Percentiles rank a stretch among this genome's conserved stretches.
phyloP scores from a whole-genome alignment of 2,888 invertebrate species.

The Phortica magna region DNA sequence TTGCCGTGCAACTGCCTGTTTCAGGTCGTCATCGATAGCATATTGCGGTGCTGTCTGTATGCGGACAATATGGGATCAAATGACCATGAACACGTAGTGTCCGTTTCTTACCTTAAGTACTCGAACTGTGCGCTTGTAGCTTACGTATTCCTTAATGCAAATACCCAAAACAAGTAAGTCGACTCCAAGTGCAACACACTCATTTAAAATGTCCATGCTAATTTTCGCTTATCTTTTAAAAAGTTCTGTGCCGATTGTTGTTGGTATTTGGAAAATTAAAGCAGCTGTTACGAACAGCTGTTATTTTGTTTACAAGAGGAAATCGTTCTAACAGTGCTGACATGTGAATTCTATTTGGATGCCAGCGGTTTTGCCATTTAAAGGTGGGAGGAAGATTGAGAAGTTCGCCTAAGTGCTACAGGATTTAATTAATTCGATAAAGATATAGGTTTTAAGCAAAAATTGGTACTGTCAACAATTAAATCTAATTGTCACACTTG shows the following conservation, averaged over 20 bases:
- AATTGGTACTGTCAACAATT: no score
- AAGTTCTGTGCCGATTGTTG: no score
- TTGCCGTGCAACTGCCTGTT: conserved; percentile 81
- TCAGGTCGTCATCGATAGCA: conserved; percentile 83
- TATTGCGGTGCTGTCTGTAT: conserved; percentile 84
- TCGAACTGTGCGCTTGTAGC: conserved; percentile 85
- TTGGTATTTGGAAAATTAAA: background rate
- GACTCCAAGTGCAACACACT: conserved; percentile 86
- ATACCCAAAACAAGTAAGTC: conserved; percentile 86
- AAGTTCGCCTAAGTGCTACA: no score
- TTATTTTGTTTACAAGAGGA: no score
- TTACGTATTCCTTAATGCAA: conserved; percentile 86
- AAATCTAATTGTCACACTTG: no score
- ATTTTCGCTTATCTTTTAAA: no score
- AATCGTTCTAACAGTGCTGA: no score
- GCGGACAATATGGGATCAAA: background rate
- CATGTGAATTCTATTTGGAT: no score
- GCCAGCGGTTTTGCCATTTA: no score
- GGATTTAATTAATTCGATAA: no score
- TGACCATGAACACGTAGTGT: conserved; percentile 24
- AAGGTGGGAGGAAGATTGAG: no score
- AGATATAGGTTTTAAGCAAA: no score
- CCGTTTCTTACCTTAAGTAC: conserved; percentile 82
- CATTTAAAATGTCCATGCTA: conserved; percentile 87
- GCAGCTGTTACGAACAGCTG: conserved; percentile 5